Conservation (phyloP, 2,888 invertebrate species). For the Escarpia spicata region DNA sequence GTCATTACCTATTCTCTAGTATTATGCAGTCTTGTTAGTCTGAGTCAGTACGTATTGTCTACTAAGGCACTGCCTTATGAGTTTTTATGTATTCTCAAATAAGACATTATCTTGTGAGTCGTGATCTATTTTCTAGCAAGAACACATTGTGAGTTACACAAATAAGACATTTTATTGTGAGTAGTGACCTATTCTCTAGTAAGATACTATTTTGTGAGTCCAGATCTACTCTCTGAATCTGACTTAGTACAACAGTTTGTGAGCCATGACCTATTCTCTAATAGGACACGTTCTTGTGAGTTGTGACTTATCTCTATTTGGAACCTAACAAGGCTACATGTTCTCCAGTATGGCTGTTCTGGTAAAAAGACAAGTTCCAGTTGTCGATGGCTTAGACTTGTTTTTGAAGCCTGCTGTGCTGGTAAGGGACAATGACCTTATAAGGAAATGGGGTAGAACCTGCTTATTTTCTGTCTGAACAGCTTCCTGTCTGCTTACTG, state of each 20-base stretch:
- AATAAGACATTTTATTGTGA: background rate
- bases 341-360: no score
- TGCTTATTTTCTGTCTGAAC: background rate
- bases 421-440: background rate
- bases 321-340: no score
- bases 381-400: background rate
- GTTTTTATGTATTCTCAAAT: background rate
- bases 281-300: background rate
- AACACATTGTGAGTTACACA: no score
- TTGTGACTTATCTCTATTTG: no score
- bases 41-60: background rate
- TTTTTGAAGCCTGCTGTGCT: background rate
- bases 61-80: background rate
- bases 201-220: no score
- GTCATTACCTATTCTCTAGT: background rate
- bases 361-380: no score
- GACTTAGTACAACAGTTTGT: background rate
- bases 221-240: background rate
- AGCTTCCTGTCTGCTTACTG: background rate
- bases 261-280: background rate
- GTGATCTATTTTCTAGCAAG: background rate
- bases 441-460: conserved; percentile 9
- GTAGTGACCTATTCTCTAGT: no score
- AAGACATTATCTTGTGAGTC: background rate
- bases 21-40: background rate